These are phyloP conservation scores for Trypoxylon attenuatum DNA, from an alignment of 2,888 invertebrate species.

Conservation along the genomic window DNA sequence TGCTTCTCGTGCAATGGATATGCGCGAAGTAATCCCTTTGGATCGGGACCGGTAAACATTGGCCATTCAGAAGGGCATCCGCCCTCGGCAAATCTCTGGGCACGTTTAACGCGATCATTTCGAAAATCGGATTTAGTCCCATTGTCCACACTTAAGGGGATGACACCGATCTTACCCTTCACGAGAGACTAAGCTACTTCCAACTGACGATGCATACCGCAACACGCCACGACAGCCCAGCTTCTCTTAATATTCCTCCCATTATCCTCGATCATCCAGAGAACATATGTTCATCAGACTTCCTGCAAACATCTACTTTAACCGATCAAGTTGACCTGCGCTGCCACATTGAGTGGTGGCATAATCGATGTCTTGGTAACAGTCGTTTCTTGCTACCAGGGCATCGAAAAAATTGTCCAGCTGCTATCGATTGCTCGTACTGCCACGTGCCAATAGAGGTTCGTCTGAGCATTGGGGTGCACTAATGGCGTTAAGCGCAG, in stretches of 20 bases:
- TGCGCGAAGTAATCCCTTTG: constrained; percentile 59
- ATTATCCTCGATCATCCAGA: background rate
- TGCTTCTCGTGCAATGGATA: constrained; percentile 43
- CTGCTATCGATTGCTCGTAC: too few species aligned
- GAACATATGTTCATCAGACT: background rate
- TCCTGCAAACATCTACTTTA: background rate
- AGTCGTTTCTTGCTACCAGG: too few species aligned
- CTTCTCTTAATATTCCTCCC: too few species aligned
- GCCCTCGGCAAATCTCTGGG: constrained; percentile 59
- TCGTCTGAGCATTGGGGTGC: too few species aligned
- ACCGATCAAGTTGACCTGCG: background rate
- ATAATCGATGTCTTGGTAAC: too few species aligned
- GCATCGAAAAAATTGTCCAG: too few species aligned
- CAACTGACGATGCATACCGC: constrained; percentile 63
- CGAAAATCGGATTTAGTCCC: constrained; percentile 69
- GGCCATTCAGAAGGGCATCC: constrained; percentile 53
- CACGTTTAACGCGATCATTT: constrained; percentile 71
- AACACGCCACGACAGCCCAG: constrained; percentile 51
- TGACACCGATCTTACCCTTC: constrained; percentile 59
- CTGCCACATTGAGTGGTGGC: too few species aligned
- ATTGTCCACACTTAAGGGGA: constrained; percentile 62
- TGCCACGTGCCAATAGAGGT: too few species aligned
- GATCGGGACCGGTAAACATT: constrained; percentile 62
- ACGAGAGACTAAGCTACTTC: constrained; percentile 57
- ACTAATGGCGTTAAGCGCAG: too few species aligned